Percentiles rank a stretch among this genome's conserved stretches.
phyloP scores from a whole-genome alignment of 2,797 vertebrate genomes.

The Craterocephalus amniculus region DNA sequence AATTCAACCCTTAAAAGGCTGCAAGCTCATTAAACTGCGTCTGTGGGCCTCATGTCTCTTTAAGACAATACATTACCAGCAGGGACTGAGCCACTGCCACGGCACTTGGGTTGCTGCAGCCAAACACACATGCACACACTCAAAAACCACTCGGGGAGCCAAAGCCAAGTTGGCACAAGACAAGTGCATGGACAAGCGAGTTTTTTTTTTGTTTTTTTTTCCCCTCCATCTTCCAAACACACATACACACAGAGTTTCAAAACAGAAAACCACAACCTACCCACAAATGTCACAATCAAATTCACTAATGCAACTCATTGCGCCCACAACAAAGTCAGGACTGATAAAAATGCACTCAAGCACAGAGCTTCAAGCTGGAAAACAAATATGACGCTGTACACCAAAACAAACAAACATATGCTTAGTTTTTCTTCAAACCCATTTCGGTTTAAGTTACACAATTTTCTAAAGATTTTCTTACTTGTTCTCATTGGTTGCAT shows the following conservation, averaged over 20 bases:
- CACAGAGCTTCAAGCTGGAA: conserved; percentile 31
- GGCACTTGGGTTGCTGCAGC: conserved; percentile 59
- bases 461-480: conserved; percentile 78
- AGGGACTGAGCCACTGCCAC: conserved; percentile 67
- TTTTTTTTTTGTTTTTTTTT: conserved; percentile 9
- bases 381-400: conserved; percentile 5
- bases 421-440: neutral
- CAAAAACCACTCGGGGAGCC: conserved; percentile 48
- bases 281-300: conserved; percentile 63
- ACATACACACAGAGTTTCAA: conserved; percentile 17
- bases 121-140: conserved; percentile 57
- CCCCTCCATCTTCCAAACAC: neutral
- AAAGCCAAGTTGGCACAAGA: conserved; percentile 71
- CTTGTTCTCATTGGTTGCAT: conserved; percentile 99
- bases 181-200: conserved; percentile 45
- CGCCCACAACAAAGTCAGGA: conserved; percentile 57
- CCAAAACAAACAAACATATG: conserved; percentile 8
- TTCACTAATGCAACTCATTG: conserved; percentile 45
- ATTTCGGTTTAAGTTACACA: neutral
- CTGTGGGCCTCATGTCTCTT: conserved; percentile 70
- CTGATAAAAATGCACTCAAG: conserved; percentile 44
- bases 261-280: conserved; percentile 48
- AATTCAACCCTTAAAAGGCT: conserved; percentile 30
- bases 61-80: conserved; percentile 72
- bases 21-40: conserved; percentile 48